These are phyloP conservation scores for Pristionchus arcanus DNA, from an alignment of 2,888 invertebrate species.

Conservation along the genomic window DNA sequence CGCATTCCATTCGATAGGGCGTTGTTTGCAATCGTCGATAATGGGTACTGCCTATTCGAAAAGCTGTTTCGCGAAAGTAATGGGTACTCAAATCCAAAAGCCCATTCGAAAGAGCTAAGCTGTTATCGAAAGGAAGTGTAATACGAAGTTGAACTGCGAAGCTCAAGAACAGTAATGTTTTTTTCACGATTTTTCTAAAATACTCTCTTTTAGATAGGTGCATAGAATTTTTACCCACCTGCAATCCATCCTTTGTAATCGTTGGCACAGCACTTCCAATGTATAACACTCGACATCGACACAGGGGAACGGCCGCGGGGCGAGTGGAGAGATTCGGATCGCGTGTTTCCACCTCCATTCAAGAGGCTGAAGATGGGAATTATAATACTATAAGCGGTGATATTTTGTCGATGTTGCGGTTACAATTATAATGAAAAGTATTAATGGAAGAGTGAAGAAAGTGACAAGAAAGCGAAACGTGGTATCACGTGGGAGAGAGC, in stretches of 20 bases:
- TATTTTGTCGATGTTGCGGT: too few relatives aligned
- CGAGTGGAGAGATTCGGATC: not conserved
- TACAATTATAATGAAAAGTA: too few relatives aligned
- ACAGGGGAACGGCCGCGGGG: constrained; percentile 85
- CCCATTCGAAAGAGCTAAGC: not conserved
- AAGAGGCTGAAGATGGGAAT: not conserved
- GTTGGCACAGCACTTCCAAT: constrained; percentile 96
- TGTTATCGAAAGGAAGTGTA: too few relatives aligned
- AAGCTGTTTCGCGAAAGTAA: not conserved
- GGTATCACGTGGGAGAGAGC: too few relatives aligned
- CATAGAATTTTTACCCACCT: constrained; percentile 82
- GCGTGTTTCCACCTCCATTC: not conserved
- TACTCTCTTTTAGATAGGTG: too few relatives aligned
- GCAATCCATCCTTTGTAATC: constrained; percentile 96
- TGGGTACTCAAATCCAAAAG: not conserved
- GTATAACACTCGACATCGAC: constrained; percentile 96
- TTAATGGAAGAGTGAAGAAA: too few relatives aligned
- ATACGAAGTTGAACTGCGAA: too few relatives aligned
- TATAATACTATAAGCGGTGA: not conserved
- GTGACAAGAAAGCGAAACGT: too few relatives aligned
- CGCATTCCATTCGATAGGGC: constrained; percentile 16
- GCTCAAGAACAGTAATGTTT: too few relatives aligned
- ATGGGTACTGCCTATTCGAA: constrained; percentile 15
- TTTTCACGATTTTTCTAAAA: too few relatives aligned
- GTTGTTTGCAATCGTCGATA: not conserved